Conservation (phyloP, 2,113 vertebrate species). For the Lepus americanus region DNA sequence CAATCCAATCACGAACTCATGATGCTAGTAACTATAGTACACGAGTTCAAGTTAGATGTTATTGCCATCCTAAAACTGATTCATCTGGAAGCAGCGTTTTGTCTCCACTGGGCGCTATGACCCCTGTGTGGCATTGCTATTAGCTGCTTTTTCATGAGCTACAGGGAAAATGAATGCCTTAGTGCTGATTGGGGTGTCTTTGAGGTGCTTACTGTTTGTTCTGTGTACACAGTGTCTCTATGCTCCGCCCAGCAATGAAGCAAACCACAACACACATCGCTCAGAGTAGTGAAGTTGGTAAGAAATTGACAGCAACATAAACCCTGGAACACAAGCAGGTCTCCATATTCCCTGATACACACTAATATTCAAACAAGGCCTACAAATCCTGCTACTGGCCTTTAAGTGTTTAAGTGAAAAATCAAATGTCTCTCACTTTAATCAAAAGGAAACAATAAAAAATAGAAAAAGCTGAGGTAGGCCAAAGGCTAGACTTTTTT, state of each 20-base stretch:
- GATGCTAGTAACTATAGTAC: not conserved
- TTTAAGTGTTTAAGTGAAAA: too few species aligned
- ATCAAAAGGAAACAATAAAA: too few species aligned
- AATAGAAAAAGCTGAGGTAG: too few species aligned
- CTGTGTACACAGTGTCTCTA: not conserved
- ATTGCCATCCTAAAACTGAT: not conserved
- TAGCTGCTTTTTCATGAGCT: not conserved
- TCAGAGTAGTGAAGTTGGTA: not conserved
- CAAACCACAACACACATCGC: not conserved
- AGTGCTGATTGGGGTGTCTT: not conserved
- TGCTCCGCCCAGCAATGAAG: not conserved
- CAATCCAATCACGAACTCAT: not conserved
- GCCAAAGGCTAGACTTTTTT: too few species aligned
- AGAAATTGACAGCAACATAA: not conserved
- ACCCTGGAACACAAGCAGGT: not conserved
- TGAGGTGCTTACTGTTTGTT: not conserved
- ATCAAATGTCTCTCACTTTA: too few species aligned
- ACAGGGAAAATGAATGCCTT: not conserved
- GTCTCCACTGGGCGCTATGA: not conserved
- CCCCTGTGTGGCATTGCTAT: not conserved
- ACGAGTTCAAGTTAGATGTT: constrained; percentile 21
- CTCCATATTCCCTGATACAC: not conserved
- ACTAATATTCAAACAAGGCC: too few species aligned
- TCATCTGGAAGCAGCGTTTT: not conserved
- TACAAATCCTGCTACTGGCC: too few species aligned